Evolutionary conservation across 2,888 invertebrate species (phyloP), one percentile per base, ranked within the genome.

Genomic region (Drosophila bunnanda): DNA sequence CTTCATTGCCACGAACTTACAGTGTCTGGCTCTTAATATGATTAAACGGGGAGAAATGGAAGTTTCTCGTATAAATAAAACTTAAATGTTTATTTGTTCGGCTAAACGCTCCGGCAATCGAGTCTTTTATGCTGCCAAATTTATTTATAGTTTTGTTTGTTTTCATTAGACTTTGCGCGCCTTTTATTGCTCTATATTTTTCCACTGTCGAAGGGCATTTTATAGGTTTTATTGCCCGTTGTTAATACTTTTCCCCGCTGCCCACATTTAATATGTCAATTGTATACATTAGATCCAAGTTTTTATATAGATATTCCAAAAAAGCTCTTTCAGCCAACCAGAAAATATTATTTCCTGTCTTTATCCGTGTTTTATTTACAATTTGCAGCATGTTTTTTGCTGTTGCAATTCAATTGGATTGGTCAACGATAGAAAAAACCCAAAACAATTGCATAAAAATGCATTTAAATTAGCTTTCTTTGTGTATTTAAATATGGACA

Each of bases 131-230:
- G 74, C 60, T 70, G 54, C 62, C 64, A 66, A 82, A 89, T 85
- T 89, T 87, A 89, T 86, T 86, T 89, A 86, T 86, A 75, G 90
- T 87, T 89, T 77, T 86, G 85, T 86, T 86, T 86, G 85, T 86
- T 86, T 86, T 83, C 89, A 86, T 89, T 85, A 88, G 65, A 55
- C 71, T 77, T 78, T 75, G 62, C 41, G 55, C 55, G 70, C 54
- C 70, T 79, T 88, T 82, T 82, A 84, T 80, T 65, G 71, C 69
- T 44, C 60, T 57, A 64, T 74, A 58, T 73, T 70, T 64, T 73
- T 41, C 30, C 50, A 39, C 32, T 62, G 61, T 52, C 52, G n/a
- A 53, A 59, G 22, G 60, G 25, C 32, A 20, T 58, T 71, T 50
- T 52, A 30, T 65, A 38, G 75, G 17, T 68, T 76, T 75, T 76